Conservation (phyloP, 2,113 vertebrate species). For the Pontoporia blainvillei region DNA sequence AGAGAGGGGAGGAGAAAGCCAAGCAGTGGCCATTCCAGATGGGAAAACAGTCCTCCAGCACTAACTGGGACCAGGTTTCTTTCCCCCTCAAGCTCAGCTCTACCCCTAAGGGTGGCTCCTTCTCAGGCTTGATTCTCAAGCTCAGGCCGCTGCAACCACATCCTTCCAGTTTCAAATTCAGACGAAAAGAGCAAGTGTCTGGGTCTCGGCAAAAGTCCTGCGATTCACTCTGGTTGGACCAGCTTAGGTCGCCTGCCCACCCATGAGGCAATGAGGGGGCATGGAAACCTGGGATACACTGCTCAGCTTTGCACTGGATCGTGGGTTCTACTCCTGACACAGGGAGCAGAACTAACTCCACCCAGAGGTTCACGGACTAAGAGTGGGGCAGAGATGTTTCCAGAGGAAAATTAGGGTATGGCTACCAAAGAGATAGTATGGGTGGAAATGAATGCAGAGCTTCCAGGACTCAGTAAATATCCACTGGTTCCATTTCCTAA, state of each 20-base stretch:
- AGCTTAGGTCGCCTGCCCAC: not conserved
- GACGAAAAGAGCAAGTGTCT: not conserved
- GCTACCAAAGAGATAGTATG: not conserved
- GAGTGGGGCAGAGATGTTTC: not conserved
- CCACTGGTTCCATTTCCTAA: not conserved
- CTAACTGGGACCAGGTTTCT: not conserved
- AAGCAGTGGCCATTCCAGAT: fast-evolving
- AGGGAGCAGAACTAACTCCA: not conserved
- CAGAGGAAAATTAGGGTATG: not conserved
- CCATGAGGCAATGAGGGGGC: not conserved
- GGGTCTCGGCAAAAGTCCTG: not conserved
- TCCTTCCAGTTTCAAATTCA: not conserved
- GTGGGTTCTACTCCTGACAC: not conserved
- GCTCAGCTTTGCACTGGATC: not conserved
- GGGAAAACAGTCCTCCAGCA: fast-evolving
- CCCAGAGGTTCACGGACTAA: not conserved
- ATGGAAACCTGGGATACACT: no score
- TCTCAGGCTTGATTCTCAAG: not conserved
- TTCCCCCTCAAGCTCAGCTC: not conserved
- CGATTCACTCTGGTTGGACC: not conserved
- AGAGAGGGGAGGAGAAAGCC: not conserved
- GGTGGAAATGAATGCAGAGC: not conserved
- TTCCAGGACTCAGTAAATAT: not conserved
- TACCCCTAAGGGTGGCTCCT: not conserved
- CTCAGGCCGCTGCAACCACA: not conserved